Evolutionary conservation across 2,888 invertebrate genomes (phyloP), one percentile per base, ranked within the genome.

Genomic region (Mechanitis messenoides): DNA sequence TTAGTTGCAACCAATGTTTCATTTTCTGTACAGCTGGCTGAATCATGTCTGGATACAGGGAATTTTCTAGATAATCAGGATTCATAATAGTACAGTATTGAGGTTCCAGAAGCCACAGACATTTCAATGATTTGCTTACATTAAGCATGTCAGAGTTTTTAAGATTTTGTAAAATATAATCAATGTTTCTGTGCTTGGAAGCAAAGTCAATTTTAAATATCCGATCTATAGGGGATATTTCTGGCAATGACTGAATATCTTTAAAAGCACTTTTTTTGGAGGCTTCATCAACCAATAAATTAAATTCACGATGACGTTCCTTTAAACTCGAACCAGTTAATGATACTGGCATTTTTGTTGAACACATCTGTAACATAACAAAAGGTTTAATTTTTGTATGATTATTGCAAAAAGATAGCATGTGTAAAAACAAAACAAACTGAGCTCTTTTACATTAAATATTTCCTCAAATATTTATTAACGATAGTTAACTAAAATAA

Each of bases 171-270:
- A 84, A 33, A 9, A 87, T 78, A 59, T 75, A 87, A 20, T 81
- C 73, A 0, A 80, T 70, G 62, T 83, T 66, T 60, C 69, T 76
- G 28, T 74, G 65, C 66, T 78, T 76, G 9, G 73, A 77, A 3
- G 87, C 85, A 2, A 87, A 66, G 20, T 85, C 78, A 57, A 86
- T 85, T 73, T 84, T 85, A 56, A 81, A 83, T 12, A 86, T 68
- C 60, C 77, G 73, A 63, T 85, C 84, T 9, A 84, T 58, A 5
- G 77, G 68, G 11, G 77, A 69, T n/a, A 57, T 42, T 68, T 84
- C 85, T 0, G 74, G 69, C 1, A 71, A 42, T 28, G 64, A 31
- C n/a, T 67, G 64, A 6, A 79, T 59, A 33, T 60, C 55, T 20
- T 69, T 46, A 1, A 75, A 65, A 0, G 67, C 31, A 3, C 63